These are phyloP conservation scores for Pristionchus entomophagus DNA, from an alignment of 2,888 invertebrate genomes.

Conservation along the genomic window DNA sequence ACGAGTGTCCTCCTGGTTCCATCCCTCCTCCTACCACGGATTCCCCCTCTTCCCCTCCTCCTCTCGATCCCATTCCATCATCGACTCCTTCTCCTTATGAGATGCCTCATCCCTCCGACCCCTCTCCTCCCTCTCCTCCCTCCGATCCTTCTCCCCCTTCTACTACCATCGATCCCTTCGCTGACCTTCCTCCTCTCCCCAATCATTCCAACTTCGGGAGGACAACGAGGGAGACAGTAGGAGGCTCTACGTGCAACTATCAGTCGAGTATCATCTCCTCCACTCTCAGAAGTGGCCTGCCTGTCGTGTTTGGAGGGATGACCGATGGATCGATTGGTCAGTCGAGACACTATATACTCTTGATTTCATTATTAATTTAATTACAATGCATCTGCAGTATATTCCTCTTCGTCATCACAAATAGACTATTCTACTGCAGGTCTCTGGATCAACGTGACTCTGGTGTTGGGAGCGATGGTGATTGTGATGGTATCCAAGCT, in stretches of 20 bases:
- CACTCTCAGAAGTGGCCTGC: constrained; percentile 30
- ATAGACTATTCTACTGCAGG: too few species aligned
- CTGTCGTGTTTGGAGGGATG: constrained; percentile 13
- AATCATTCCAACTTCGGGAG: not conserved
- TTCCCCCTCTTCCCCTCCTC: not conserved
- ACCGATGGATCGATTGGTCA: constrained; percentile 43
- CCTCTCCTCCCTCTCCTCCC: constrained; percentile 2
- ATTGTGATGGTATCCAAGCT: constrained; percentile 53
- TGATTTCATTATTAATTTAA: not conserved
- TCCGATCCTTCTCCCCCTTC: not conserved
- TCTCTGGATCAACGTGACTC: constrained; percentile 56
- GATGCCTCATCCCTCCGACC: not conserved
- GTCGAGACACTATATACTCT: not conserved
- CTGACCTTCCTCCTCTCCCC: constrained; percentile 14
- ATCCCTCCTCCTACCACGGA: not conserved
- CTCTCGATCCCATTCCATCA: not conserved
- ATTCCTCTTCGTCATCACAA: too few species aligned
- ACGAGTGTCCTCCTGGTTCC: constrained; percentile 44
- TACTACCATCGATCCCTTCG: not conserved
- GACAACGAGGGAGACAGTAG: not conserved
- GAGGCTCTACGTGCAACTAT: not conserved
- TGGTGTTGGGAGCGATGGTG: constrained; percentile 53
- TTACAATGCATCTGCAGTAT: too few species aligned
- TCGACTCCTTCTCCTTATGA: not conserved
- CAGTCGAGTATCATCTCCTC: not conserved